Evolutionary conservation across 2,113 vertebrate species (phyloP).

Genomic region (Nothobranchius kuhntae): DNA sequence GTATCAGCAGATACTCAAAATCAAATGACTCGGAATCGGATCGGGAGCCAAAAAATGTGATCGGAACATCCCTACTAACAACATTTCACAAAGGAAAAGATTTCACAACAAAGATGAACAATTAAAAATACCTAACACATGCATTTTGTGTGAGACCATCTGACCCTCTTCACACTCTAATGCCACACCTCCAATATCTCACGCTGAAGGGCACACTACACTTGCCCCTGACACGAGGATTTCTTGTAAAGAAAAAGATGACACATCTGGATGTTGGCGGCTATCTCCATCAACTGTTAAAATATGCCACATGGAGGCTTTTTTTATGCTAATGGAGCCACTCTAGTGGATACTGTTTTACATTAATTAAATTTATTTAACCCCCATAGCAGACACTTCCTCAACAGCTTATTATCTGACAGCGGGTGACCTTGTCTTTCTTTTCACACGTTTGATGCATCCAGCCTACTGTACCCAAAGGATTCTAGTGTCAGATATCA

Average conservation of each 20-base stretch:
- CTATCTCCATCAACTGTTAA: not conserved
- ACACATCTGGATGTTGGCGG: not conserved
- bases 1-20: too few relatives aligned
- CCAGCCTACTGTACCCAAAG: not conserved
- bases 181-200: too few relatives aligned
- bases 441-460: not conserved
- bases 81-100: too few relatives aligned
- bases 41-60: too few relatives aligned
- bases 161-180: too few relatives aligned
- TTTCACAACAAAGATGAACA: too few relatives aligned
- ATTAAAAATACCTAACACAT: too few relatives aligned
- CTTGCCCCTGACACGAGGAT: not conserved
- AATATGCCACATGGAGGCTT: not conserved
- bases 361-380: too few relatives aligned
- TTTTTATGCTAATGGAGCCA: not conserved
- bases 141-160: too few relatives aligned
- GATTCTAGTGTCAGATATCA: not conserved
- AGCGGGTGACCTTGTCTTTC: not conserved
- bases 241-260: not conserved
- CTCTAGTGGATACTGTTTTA: not conserved
- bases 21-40: too few relatives aligned
- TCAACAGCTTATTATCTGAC: not conserved
- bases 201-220: not conserved
- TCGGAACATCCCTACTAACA: too few relatives aligned
- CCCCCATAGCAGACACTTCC: not conserved